These are phyloP conservation scores for Leptarthrus brevirostris DNA, from an alignment of 2,888 invertebrate species.

Conservation along the genomic window DNA sequence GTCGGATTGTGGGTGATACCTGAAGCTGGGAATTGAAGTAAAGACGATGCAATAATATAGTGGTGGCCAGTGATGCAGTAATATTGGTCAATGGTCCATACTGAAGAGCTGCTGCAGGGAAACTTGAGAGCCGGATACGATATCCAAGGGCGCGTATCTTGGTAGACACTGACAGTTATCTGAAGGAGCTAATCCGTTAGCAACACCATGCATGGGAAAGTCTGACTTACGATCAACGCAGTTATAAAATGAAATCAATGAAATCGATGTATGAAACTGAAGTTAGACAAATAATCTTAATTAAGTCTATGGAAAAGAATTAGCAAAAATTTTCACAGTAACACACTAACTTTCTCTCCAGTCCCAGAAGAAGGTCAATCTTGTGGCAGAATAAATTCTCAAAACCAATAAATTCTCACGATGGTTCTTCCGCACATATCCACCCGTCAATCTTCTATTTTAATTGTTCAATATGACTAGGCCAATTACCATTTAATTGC, in stretches of 20 bases:
- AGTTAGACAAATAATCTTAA: too few relatives aligned
- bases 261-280: too few relatives aligned
- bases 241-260: too few relatives aligned
- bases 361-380: too few relatives aligned
- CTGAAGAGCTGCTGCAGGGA: background rate
- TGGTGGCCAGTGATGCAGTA: background rate
- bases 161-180: background rate
- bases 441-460: constrained; percentile 13
- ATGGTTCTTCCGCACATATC: background rate
- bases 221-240: background rate
- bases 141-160: background rate
- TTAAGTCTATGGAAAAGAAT: too few relatives aligned
- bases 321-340: too few relatives aligned
- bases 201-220: background rate
- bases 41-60: background rate
- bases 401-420: background rate
- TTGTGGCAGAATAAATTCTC: too few relatives aligned
- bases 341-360: too few relatives aligned
- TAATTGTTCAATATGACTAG: constrained; percentile 21
- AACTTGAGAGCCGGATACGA: constrained; percentile 1
- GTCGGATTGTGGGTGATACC: background rate
- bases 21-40: background rate
- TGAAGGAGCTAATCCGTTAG: background rate
- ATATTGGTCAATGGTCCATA: background rate
- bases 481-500: constrained; percentile 25